Conservation (phyloP, 2,888 invertebrate species). For the Rosalia funebris region DNA sequence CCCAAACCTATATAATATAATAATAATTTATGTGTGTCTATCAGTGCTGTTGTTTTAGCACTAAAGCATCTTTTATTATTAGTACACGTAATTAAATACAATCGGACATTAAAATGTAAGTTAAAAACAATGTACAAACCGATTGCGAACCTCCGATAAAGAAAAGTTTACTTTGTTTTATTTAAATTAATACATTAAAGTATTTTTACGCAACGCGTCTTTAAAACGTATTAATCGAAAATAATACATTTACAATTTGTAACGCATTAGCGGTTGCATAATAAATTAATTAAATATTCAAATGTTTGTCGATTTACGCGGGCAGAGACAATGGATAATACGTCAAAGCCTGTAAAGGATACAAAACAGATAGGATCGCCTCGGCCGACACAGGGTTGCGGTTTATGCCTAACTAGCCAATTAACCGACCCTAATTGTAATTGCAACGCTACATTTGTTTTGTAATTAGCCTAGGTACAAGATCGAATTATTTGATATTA, state of each 20-base stretch:
- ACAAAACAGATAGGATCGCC: conserved; percentile 45
- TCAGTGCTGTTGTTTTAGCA: no score
- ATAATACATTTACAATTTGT: conserved; percentile 9
- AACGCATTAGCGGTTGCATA: conserved; percentile 7
- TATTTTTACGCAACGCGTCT: neutral
- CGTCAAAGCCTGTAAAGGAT: conserved; percentile 32
- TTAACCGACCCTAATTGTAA: conserved; percentile 57
- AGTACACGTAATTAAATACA: no score
- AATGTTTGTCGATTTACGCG: conserved; percentile 18
- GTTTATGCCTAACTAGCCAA: conserved; percentile 55
- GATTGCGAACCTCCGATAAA: neutral
- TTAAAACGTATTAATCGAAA: neutral
- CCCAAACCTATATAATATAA: no score
- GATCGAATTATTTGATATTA: conserved; percentile 46
- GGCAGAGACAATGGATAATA: conserved; percentile 31
- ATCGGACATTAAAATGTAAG: no score
- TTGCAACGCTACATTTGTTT: conserved; percentile 55
- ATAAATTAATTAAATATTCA: conserved; percentile 24
- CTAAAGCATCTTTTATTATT: no score
- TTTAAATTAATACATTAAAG: conserved; percentile 6
- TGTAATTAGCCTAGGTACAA: conserved; percentile 53
- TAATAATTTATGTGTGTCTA: no score
- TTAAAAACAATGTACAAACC: no score
- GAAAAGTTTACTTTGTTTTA: conserved; percentile 6
- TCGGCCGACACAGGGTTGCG: conserved; percentile 49